phyloP scores from a whole-genome alignment of 2,113 vertebrate species.

The Hypanus sabinus region DNA sequence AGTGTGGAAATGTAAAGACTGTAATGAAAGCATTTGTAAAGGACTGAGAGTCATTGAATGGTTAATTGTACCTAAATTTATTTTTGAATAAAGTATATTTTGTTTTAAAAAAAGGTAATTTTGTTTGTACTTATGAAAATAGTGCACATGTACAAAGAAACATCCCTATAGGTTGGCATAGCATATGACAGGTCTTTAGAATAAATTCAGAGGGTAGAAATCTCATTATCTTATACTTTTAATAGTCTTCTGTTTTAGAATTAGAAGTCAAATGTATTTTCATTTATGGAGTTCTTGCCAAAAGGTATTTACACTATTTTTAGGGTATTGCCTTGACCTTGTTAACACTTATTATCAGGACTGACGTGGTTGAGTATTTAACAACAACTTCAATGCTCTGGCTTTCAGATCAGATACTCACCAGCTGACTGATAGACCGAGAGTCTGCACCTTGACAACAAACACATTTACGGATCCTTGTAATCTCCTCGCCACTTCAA shows the following conservation, averaged over 20 bases:
- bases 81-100: too few species aligned
- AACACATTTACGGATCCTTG: not conserved
- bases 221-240: not conserved
- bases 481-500: not conserved
- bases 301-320: not conserved
- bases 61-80: too few species aligned
- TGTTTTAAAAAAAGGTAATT: too few species aligned
- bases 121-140: not conserved
- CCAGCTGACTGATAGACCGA: not conserved
- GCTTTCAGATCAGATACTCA: not conserved
- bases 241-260: not conserved
- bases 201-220: not conserved
- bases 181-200: too few species aligned
- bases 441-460: not conserved
- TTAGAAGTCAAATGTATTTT: conserved; percentile 8
- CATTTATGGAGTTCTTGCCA: conserved; percentile 14
- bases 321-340: conserved; percentile 16
- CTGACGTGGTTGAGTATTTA: not conserved
- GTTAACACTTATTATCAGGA: not conserved
- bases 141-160: not conserved
- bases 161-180: not conserved
- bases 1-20: too few species aligned
- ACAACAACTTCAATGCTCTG: not conserved
- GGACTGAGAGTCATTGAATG: too few species aligned
- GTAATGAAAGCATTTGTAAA: too few species aligned